Base-by-base conservation (phyloP, 2,888 invertebrate species). In the Andrena praecox region DNA sequence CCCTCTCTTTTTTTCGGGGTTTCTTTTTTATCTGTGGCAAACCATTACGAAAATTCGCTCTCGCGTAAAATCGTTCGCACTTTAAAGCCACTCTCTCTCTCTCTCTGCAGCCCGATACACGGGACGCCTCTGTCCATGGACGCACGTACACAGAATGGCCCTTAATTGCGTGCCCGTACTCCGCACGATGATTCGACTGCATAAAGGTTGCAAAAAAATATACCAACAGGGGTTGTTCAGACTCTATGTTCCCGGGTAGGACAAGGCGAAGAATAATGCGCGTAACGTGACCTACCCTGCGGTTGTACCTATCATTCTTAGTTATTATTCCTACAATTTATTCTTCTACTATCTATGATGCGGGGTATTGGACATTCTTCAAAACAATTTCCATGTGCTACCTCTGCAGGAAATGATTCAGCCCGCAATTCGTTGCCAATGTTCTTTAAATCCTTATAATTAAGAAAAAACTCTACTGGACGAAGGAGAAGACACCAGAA, bases 151-250 rank as follows among this genome's bases (percentile, higher is more conserved):
- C 33, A n/a, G 3, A 27, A 6, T 62, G 7, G 27, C 29, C 54
- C 69, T 69, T 70, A 59, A 70, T 70, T 70, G 56, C 29, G 42
- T 10, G 56, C 2, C 35, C 42, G 48, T 70, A 29, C 42, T 42
- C 56, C 59, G 29, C 42, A n/a, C 59, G 59, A 48, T 29, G 59
- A 59, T 29, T 60, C 29, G 12, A 59, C n/a, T 2, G 20, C n/a
- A 12, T 35, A 3, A 62, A 62, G 33, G 62, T 33, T 35, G 20
- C 42, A 59, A 29, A 59, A 59, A 60, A 27, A 48, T n/a, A 29
- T 48, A 48, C 29, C 27, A 56, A 27, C 35, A 7, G 10, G 42
- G 16, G 12, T 31, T 70, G 27, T 5, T 27, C 69, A 31, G 42
- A 20, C 27, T 70, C 59, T 59, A 70, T 29, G 12, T 59, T 48